Percentiles rank a stretch among this genome's conserved stretches.
Evolutionary conservation across 2,888 invertebrate species (phyloP).

Genomic region (Rhamnusium bicolor): DNA sequence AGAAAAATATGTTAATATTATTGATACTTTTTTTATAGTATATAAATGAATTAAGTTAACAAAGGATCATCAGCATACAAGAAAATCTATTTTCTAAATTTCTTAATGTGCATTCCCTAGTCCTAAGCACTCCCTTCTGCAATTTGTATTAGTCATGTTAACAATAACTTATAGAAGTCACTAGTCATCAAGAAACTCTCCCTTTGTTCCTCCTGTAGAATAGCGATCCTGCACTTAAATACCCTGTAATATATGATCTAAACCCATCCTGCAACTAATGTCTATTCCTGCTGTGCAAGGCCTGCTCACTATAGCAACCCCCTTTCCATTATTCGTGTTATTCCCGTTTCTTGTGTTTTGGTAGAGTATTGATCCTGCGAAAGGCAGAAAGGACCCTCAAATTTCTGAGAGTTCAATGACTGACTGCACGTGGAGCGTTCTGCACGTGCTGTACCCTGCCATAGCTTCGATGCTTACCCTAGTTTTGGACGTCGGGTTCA

Average conservation of each 20-base stretch:
- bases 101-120: constrained; percentile 5
- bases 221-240: not conserved
- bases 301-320: constrained; percentile 49
- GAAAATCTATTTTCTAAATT: not conserved
- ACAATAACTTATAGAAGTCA: constrained; percentile 1
- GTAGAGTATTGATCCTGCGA: constrained; percentile 42
- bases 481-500: constrained; percentile 60
- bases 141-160: constrained; percentile 1
- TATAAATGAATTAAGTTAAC: too few relatives aligned
- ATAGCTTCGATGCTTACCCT: constrained; percentile 64
- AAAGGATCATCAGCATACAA: not conserved
- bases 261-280: constrained; percentile 47
- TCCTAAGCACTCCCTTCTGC: not conserved
- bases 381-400: constrained; percentile 43
- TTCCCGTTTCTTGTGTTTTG: constrained; percentile 41
- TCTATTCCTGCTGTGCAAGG: constrained; percentile 38
- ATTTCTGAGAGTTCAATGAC: constrained; percentile 58
- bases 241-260: constrained; percentile 21
- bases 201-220: not conserved
- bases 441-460: constrained; percentile 65
- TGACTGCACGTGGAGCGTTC: constrained; percentile 58
- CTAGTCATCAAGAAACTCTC: not conserved
- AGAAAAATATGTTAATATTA: too few relatives aligned
- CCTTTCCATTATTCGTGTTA: constrained; percentile 31
- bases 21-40: too few relatives aligned